Base-by-base conservation (phyloP, 2,113 vertebrate genomes). In the Apaloderma vittatum region DNA sequence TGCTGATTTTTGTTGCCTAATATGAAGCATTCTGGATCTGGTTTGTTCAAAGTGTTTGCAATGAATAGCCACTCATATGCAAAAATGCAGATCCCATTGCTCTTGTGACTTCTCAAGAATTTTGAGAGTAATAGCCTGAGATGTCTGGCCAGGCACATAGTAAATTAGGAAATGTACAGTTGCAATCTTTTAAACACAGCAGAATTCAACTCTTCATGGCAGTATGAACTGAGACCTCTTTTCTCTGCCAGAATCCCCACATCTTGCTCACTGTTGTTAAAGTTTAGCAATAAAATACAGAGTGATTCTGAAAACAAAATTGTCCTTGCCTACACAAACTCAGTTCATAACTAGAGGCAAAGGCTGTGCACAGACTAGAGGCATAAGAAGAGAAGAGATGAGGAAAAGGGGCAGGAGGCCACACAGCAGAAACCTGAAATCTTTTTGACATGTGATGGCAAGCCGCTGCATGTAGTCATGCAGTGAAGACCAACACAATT, bases 1-100 rank as follows among this genome's bases (percentile, higher is more conserved):
- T 93, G 91, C n/a, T 86, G 54, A 26, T 76, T 94, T 92, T 67
- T 26, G 13, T 88, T 92, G 86, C 72, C 40, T 37, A 83, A 92
- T 76, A 49, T 48, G 67, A 83, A n/a, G 36, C 91, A 57, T 88
- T 91, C 70, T 85, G 73, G 46, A 46, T 71, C 29, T 68, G 40
- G 16, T 86, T 91, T 83, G 30, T 49, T 86, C 58, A 73, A 90
- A 88, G 23, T 29, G 55, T 30, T 94, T 65, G 34, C 19, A 76
- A 57, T 30, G 37, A 88, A 40, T 62, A 65, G n/a, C 7, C 30
- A 40, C 79, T 73, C 30, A 72, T 45, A 86, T 30, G 36, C 36
- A 68, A 91, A 92, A 88, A 68, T 43, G 34, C 9, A 65, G 11
- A 79, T 76, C 36, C 36, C 16, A 32, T 68, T 52, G 40, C n/a